These are phyloP conservation scores for Sycophaga agraensis DNA, from an alignment of 1,140 invertebrate species.

Conservation along the genomic window DNA sequence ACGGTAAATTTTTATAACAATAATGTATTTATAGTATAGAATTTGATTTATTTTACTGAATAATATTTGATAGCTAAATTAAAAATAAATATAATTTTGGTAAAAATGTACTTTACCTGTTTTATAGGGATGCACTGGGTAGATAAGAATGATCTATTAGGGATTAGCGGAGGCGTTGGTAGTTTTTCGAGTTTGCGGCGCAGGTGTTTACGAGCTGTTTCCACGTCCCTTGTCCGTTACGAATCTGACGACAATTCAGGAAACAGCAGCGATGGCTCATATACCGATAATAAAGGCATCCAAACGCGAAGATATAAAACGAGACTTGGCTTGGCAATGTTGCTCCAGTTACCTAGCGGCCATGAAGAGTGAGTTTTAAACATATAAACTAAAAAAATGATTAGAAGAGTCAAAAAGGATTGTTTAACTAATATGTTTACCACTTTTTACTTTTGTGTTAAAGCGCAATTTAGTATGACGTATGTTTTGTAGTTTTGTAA, in stretches of 20 bases:
- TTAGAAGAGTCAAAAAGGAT: no score
- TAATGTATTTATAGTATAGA: not conserved
- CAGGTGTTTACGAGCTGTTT: conserved; percentile 59
- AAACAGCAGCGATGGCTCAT: conserved; percentile 33
- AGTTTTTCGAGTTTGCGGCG: conserved; percentile 61
- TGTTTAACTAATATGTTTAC: no score
- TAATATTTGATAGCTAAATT: no score
- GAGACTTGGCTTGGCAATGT: conserved; percentile 60
- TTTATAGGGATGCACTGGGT: no score
- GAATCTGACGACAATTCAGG: conserved; percentile 48
- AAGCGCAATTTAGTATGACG: no score
- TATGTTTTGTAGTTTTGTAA: no score
- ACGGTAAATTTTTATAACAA: conserved; percentile 37
- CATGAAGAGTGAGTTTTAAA: conserved; percentile 44
- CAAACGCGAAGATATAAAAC: conserved; percentile 46
- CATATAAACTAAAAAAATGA: no score
- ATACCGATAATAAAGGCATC: conserved; percentile 23
- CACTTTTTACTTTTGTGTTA: no score
- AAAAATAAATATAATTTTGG: no score
- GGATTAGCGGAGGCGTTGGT: not conserved
- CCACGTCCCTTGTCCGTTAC: conserved; percentile 57
- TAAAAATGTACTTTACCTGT: no score
- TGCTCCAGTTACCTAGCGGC: conserved; percentile 51
- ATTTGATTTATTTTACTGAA: not conserved
- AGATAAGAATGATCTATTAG: no score